Evolutionary conservation across 2,888 invertebrate genomes (phyloP).

Genomic region (Thecophora atra): DNA sequence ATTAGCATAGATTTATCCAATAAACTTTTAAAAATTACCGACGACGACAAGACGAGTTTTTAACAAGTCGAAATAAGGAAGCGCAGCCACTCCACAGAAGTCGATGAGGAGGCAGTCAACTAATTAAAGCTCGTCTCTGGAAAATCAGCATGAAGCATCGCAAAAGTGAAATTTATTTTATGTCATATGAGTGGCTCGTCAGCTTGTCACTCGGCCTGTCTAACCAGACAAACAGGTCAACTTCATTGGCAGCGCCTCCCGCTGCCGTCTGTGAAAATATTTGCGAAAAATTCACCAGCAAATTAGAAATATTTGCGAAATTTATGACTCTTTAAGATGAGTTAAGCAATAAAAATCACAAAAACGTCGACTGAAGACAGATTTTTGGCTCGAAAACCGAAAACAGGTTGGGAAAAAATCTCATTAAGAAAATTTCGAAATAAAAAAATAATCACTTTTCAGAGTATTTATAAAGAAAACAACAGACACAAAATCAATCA

Average conservation of each 20-base stretch:
- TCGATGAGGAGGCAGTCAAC: neutral
- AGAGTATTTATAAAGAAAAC: too few relatives aligned
- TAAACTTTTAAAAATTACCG: too few relatives aligned
- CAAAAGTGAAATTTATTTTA: constrained; percentile 24
- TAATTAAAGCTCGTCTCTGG: neutral
- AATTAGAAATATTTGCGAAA: constrained; percentile 1
- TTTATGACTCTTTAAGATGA: neutral
- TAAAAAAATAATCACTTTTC: neutral
- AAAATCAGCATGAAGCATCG: neutral
- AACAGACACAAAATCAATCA: neutral
- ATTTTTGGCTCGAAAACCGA: too few relatives aligned
- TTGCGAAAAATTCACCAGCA: neutral
- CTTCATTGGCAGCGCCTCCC: constrained; percentile 9
- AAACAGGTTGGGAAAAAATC: too few relatives aligned
- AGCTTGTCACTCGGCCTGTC: neutral
- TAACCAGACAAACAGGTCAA: constrained; percentile 25
- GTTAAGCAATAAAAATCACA: neutral
- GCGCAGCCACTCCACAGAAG: neutral
- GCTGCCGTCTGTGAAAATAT: neutral
- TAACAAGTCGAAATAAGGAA: neutral
- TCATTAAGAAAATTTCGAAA: constrained; percentile 7
- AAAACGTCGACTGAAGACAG: neutral
- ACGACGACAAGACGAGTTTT: neutral
- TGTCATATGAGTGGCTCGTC: constrained; percentile 12
- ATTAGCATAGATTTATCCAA: too few relatives aligned